phyloP scores from a whole-genome alignment of 2,888 invertebrate species.

The Incurvaria masculella region DNA sequence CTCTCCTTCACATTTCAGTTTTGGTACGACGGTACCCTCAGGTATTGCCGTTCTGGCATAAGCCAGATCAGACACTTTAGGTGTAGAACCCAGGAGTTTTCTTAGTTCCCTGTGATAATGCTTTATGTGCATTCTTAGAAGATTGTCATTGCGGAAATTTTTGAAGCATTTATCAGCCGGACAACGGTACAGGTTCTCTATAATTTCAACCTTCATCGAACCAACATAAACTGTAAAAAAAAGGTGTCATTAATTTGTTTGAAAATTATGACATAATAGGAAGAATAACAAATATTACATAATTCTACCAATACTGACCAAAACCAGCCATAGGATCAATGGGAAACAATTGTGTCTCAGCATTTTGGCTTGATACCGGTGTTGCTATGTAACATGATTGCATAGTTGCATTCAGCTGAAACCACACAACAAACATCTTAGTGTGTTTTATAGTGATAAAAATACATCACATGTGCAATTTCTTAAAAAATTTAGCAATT shows the following conservation, averaged over 20 bases:
- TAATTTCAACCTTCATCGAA: constrained; percentile 62
- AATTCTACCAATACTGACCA: too few species aligned
- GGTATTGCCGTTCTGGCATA: constrained; percentile 65
- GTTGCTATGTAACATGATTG: too few species aligned
- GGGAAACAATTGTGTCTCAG: too few species aligned
- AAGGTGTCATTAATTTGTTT: constrained; percentile 2
- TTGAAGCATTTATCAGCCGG: constrained; percentile 84
- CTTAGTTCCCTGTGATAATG: constrained; percentile 86
- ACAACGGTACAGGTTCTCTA: constrained; percentile 67
- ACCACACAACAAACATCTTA: too few species aligned
- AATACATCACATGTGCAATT: too few species aligned
- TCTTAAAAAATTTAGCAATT: too few species aligned
- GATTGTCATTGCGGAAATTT: constrained; percentile 86
- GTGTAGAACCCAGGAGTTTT: constrained; percentile 71
- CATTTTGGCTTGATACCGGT: too few species aligned
- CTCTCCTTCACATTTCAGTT: constrained; percentile 20
- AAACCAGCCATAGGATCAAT: too few species aligned
- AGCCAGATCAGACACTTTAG: constrained; percentile 83
- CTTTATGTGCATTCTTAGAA: constrained; percentile 91
- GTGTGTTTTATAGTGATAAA: too few species aligned
- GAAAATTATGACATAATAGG: neutral
- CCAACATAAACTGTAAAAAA: constrained; percentile 51
- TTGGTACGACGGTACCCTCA: constrained; percentile 17
- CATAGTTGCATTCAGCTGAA: too few species aligned
- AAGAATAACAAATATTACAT: too few species aligned